Conservation (phyloP, 2,113 vertebrate genomes). For the Anhinga rufa region DNA sequence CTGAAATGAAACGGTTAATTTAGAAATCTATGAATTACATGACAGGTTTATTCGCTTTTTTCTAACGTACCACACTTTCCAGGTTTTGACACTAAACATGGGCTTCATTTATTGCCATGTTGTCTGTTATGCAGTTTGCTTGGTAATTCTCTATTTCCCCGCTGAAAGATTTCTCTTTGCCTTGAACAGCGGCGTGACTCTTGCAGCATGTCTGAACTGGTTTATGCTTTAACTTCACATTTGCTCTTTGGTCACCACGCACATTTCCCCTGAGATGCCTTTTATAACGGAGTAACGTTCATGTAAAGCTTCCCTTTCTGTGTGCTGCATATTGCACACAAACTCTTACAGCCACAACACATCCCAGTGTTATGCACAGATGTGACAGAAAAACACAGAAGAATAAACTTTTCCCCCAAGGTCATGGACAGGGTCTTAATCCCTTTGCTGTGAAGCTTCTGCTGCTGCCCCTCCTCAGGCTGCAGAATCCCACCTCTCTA, state of each 20-base stretch:
- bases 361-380: background rate
- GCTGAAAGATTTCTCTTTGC: background rate
- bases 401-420: background rate
- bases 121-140: background rate
- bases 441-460: background rate
- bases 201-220: background rate
- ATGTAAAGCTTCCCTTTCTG: background rate
- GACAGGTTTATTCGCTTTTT: background rate
- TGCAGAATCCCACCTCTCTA: background rate
- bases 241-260: background rate
- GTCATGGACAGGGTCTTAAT: background rate
- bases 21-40: background rate
- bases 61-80: background rate
- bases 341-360: background rate
- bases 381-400: background rate
- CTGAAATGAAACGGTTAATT: background rate
- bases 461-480: background rate
- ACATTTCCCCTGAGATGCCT: background rate
- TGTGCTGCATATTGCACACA: background rate
- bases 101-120: background rate
- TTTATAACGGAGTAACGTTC: background rate
- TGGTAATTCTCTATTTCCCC: background rate
- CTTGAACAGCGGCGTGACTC: background rate
- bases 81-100: background rate
- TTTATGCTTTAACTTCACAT: background rate